Evolutionary conservation across 2,797 vertebrate genomes (phyloP), one percentile per base, ranked within the genome.

Genomic region (Nothura maculosa): DNA sequence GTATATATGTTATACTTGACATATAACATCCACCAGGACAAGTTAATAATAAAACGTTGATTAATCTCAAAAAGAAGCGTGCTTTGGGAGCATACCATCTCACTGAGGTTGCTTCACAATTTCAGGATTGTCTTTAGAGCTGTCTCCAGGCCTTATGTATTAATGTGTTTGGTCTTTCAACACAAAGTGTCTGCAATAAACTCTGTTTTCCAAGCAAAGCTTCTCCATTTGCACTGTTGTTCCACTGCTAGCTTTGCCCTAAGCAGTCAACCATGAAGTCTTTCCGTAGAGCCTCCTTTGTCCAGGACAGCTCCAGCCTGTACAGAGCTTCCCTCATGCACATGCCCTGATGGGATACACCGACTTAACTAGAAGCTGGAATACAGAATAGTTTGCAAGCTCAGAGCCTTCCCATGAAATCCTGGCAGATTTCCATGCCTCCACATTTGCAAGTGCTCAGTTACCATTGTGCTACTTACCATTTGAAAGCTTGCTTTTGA

Each of bases 161-260:
- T 86, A 61, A 17, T n/a, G 5, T 70, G 21, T 55, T 89, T 78
- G 15, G 17, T 78, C 38, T 69, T 85, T 93, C 63, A 43, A 34
- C 17, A 27, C 67, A 25, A 85, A 72, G 22, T 52, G 42, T 82
- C n/a, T 88, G 87, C 70, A 96, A 93, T 95, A 94, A 94, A 94
- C 55, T 27, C 10, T 81, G 17, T 74, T 95, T 95, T 90, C 66
- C 42, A 70, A 96, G 82, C 78, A 94, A 96, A 94, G 50, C 89
- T 83, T 73, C 79, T 70, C 78, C 75, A 77, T 91, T 82, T 72
- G 61, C 91, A 62, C 79, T 61, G 81, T 95, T 60, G 81, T 96
- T 94, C 83, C 75, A 68, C 73, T 85, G 89, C 43, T 88, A 75
- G 72, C 60, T 77, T 91, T 93, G 36, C 30, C 50, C 43, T 43